Evolutionary conservation across 2,888 invertebrate species (phyloP), one percentile per base, ranked within the genome.

Genomic region (Malacosoma neustria): DNA sequence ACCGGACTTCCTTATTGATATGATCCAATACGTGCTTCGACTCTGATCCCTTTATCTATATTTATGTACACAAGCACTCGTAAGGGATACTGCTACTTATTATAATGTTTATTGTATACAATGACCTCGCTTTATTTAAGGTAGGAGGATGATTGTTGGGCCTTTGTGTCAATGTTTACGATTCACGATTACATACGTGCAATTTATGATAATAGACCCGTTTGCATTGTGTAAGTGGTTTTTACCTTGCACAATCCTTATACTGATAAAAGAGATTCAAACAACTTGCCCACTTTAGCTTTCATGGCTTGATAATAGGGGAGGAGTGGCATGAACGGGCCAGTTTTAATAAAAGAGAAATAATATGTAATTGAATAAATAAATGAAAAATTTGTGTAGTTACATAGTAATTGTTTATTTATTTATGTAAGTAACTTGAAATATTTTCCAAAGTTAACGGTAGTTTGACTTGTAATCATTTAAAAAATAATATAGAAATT

Each of bases 11-110:
- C 22, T 22, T 22, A 22, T 22, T 22, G 22, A 22, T 22, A 22
- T 22, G 22, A 22, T 22, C 9, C 5, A 22, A 22, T 15, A 30
- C 14, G 30, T 14, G 14, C 14, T 35, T 35, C 11, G 35, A 35
- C 35, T 35, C 30, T 35, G 30, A 2, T 9, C 12, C 5, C 35
- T 11, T 34, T 30, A 35, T 35, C 35, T 14, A 22, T 7, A n/a
- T n/a, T n/a, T 22, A 22, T 22, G 22, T 22, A 22, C 22, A 22
- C 6, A 22, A 22, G n/a, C 22, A 22, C 22, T 6, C 22, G 9
- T 9, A 22, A 22, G 22, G 22, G 22, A 22, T 22, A 7, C 22
- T 22, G 5, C 22, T 3, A 22, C 5, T 22, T 22, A 5, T 22
- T 22, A 22, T 9, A 22, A n/a, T 22, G 5, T 22, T 22, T 22